A percentile compares a stretch with the other conserved stretches of the same genome.
Conservation (phyloP, 92 coral and sea anemone genomes). For the Diadumene lineata region DNA sequence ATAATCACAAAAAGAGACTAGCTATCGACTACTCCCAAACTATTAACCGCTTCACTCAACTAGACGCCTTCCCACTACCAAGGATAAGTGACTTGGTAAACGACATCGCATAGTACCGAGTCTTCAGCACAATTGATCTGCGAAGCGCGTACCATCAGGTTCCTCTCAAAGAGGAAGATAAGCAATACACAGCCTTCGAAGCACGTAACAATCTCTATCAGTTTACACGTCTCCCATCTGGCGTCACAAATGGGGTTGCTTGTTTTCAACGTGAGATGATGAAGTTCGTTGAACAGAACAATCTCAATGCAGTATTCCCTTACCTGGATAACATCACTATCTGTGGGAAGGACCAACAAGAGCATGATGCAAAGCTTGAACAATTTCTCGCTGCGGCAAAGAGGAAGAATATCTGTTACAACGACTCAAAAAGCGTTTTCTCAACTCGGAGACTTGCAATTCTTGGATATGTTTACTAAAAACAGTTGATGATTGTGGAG, state of each 20-base stretch:
- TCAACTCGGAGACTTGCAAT: conserved; percentile 48
- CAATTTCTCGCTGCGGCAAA: conserved; percentile 48
- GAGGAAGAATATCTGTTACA: background rate
- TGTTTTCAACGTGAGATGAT: conserved; percentile 52
- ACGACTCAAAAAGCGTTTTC: conserved; percentile 43
- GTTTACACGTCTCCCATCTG: conserved; percentile 61
- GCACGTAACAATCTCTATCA: conserved; percentile 43
- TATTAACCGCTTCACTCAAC: conserved; percentile 54
- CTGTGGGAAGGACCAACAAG: conserved; percentile 58
- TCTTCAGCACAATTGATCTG: conserved; percentile 56
- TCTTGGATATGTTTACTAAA: conserved; percentile 59
- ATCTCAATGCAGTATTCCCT: conserved; percentile 48
- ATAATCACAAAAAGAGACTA: conserved; percentile 52
- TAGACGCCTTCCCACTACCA: conserved; percentile 65
- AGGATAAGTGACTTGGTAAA: conserved; percentile 53
- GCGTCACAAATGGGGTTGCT: conserved; percentile 55
- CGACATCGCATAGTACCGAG: conserved; percentile 42
- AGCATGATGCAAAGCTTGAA: conserved; percentile 53
- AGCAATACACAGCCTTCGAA: conserved; percentile 56
- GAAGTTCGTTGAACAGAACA: conserved; percentile 41
- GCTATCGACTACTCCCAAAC: conserved; percentile 67
- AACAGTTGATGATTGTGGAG: too few relatives aligned
- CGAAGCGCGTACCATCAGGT: conserved; percentile 56
- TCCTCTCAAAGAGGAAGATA: conserved; percentile 46
- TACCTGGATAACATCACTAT: conserved; percentile 43